These are phyloP conservation scores for Ia io DNA, from an alignment of 2,113 vertebrate genomes.

Conservation along the genomic window DNA sequence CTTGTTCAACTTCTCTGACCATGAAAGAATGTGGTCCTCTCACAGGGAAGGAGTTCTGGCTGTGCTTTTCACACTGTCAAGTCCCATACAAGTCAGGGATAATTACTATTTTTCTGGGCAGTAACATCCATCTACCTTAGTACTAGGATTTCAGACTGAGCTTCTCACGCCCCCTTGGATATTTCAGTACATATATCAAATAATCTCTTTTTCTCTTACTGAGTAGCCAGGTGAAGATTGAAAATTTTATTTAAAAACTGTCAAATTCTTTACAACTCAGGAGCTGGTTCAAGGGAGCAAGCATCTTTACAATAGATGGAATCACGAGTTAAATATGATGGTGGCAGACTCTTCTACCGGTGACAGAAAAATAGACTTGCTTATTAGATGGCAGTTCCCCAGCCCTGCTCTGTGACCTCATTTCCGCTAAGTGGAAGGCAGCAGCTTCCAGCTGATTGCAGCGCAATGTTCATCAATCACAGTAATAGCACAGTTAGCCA, in stretches of 20 bases:
- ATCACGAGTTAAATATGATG: slow-evolving; percentile 28
- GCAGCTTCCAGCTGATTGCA: slow-evolving; percentile 52
- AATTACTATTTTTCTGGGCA: background rate
- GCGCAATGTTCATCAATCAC: slow-evolving; percentile 33
- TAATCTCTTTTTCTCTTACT: slow-evolving; percentile 19
- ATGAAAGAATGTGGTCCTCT: background rate
- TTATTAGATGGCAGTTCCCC: slow-evolving; percentile 4
- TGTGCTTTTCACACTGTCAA: background rate
- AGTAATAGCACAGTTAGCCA: slow-evolving; percentile 47
- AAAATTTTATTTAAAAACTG: slow-evolving; percentile 31
- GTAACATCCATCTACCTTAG: background rate
- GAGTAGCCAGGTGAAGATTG: background rate
- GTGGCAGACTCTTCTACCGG: background rate
- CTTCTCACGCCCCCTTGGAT: background rate
- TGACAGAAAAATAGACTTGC: slow-evolving; percentile 17
- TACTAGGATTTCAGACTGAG: slow-evolving; percentile 25
- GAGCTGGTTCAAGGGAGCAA: slow-evolving; percentile 26
- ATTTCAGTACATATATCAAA: slow-evolving; percentile 26
- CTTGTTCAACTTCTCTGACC: slow-evolving; percentile 4
- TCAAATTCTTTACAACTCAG: slow-evolving; percentile 38
- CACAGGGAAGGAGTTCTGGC: background rate
- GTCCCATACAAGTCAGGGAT: background rate
- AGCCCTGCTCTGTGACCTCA: slow-evolving; percentile 47
- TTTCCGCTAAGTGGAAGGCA: slow-evolving; percentile 49
- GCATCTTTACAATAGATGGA: slow-evolving; percentile 38